A percentile compares a stretch with the other conserved stretches of the same genome.
Evolutionary conservation across 2,888 invertebrate genomes (phyloP).

Genomic region (Drosophila hamatofila): DNA sequence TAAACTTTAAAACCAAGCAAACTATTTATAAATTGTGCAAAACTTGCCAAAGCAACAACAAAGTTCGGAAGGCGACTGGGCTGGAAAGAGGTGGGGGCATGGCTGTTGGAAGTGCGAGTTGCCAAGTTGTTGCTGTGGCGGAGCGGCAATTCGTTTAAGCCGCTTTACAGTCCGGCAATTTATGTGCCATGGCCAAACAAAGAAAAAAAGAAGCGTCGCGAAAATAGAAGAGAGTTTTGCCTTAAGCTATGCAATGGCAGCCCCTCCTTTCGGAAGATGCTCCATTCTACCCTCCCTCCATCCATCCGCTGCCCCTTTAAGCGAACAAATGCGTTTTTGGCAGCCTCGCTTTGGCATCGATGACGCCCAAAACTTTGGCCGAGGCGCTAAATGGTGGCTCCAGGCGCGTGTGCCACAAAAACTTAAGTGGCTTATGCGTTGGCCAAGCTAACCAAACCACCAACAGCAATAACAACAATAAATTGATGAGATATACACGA

Average conservation of each 20-base stretch:
- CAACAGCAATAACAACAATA: constrained; percentile 33
- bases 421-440: constrained; percentile 81
- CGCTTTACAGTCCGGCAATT: constrained; percentile 76
- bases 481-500: background rate
- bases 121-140: constrained; percentile 73
- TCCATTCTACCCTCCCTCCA: background rate
- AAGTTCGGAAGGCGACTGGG: background rate
- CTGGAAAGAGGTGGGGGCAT: background rate
- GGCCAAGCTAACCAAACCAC: constrained; percentile 50
- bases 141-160: constrained; percentile 79
- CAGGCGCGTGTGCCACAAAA: constrained; percentile 79
- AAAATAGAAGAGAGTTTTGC: constrained; percentile 38
- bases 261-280: background rate
- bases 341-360: constrained; percentile 64
- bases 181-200: constrained; percentile 65
- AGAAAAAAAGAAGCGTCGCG: constrained; percentile 1
- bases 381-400: constrained; percentile 80
- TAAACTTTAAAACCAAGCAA: constrained; percentile 76
- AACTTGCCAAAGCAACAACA: constrained; percentile 61
- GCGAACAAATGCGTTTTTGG: constrained; percentile 71
- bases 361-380: constrained; percentile 73
- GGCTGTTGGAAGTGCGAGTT: constrained; percentile 48
- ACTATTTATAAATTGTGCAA: constrained; percentile 76
- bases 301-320: background rate
- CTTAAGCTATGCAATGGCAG: constrained; percentile 70